Evolutionary conservation across 1,140 invertebrate genomes (phyloP).

Genomic region (Microvelia longipes): DNA sequence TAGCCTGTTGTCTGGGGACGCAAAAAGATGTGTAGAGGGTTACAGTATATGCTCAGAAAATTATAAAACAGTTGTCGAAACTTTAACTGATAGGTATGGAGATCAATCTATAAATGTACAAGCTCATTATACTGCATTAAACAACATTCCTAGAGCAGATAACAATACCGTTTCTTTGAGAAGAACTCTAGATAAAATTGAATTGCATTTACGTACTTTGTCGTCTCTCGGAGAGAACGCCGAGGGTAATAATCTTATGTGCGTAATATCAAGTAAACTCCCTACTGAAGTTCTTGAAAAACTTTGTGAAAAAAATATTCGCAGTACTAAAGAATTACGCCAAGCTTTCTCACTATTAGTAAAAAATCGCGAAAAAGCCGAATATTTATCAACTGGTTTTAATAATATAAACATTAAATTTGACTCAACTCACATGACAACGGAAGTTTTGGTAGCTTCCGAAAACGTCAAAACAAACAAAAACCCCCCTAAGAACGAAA

Average conservation of each 20-base stretch:
- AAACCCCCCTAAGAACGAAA: background rate
- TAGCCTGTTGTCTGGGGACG: too few species aligned
- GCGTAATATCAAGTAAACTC: background rate
- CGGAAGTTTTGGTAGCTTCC: background rate
- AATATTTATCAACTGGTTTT: background rate
- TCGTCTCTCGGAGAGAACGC: background rate
- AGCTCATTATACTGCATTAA: background rate
- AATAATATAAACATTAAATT: background rate
- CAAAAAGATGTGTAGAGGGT: background rate
- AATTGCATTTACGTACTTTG: background rate
- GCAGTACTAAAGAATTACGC: background rate
- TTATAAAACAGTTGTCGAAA: background rate
- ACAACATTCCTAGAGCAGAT: background rate
- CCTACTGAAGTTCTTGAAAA: background rate
- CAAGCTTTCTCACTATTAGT: background rate
- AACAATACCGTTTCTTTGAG: background rate
- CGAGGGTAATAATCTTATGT: background rate
- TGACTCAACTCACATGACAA: background rate
- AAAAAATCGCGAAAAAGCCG: background rate
- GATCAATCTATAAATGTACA: background rate
- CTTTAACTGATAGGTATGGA: background rate
- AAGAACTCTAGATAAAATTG: background rate
- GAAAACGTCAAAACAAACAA: background rate
- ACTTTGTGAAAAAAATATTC: background rate
- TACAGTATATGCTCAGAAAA: background rate